phyloP scores from a whole-genome alignment of 2,888 invertebrate genomes.

The Argyresthia goedartella region DNA sequence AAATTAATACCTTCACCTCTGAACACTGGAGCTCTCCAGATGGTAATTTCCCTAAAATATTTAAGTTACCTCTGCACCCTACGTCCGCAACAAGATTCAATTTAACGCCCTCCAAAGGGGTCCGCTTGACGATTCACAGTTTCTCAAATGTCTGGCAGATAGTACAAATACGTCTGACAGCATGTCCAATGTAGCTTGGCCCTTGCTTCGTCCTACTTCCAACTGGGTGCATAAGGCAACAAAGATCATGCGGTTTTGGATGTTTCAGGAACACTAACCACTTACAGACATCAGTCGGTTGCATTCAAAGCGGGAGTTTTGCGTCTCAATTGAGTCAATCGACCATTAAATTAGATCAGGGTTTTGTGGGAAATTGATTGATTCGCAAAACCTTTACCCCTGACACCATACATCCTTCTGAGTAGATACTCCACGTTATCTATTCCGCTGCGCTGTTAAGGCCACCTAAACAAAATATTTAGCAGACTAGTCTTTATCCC shows the following conservation, averaged over 20 bases:
- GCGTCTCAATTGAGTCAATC: conserved; percentile 60
- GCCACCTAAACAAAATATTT: too few species aligned
- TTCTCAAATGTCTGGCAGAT: conserved; percentile 59
- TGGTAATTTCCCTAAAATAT: conserved; percentile 65
- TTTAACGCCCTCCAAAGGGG: conserved; percentile 66
- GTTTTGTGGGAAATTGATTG: conserved; percentile 26
- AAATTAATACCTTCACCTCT: conserved; percentile 65
- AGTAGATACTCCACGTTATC: too few species aligned
- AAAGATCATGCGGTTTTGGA: not conserved
- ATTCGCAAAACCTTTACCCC: not conserved
- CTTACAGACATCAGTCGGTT: conserved; percentile 24
- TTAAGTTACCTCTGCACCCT: conserved; percentile 63
- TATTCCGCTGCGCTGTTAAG: too few species aligned
- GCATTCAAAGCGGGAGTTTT: conserved; percentile 52
- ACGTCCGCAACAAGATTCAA: conserved; percentile 67
- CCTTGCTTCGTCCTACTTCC: not conserved
- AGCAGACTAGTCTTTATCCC: too few species aligned
- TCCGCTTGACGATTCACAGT: conserved; percentile 49
- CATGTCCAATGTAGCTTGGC: conserved; percentile 34
- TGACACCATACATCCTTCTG: too few species aligned
- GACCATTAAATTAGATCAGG: conserved; percentile 53
- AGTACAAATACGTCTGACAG: conserved; percentile 29
- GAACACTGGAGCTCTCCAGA: conserved; percentile 47
- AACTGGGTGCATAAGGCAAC: not conserved
- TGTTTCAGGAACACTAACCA: not conserved